Evolutionary conservation across 35 echinoderm and acorn worm species (phyloP), one percentile per base, ranked within the genome.

Genomic region (Apostichopus japonicus): DNA sequence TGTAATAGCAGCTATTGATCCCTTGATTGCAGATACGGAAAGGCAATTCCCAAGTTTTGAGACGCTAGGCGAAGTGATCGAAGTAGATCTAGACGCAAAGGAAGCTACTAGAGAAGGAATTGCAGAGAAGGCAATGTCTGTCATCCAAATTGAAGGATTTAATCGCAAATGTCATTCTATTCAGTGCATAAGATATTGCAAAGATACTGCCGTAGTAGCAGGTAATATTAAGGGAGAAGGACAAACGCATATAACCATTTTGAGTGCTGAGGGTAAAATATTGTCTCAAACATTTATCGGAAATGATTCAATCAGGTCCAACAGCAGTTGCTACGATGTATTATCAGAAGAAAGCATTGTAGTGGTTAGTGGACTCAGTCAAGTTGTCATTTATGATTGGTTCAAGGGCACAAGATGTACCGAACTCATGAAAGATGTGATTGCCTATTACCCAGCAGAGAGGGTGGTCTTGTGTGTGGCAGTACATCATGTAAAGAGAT

Each of bases 1-100:
- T 70, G 63, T 87, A 59, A 19, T 21, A 65, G 84, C 53, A n/a
- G 56, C 84, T 5, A 59, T 55, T 5, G 57, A 87, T 87, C 84
- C 84, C 15, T 56, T 87, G 56, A 44, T 87, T 22, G 17, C 6
- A 56, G 84, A 87, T 23, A 14, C 56, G 23, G 23, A 63, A 33
- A 63, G 17, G 19, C 17, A 61, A 87, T 87, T 24, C 57, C 24
- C 84, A 21, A 56, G 23, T 61, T 70, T 87, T 11, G 54, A 70
- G 1, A 87, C 5, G 6, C n/a, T 87, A 53, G 62, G 10, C 0
- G 54, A 55, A 25, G 79, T 15, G 4, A 55, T 17, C 17, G 79
- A 53, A 11, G 54, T 53, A 7, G 17, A 23, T 8, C 54, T 81
- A 81, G 21, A n/a, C 23, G 25, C 19, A 6, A 23, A 25, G 9